Conservation (phyloP, 2,797 vertebrate genomes). For the Rhabdophis nuchalis region DNA sequence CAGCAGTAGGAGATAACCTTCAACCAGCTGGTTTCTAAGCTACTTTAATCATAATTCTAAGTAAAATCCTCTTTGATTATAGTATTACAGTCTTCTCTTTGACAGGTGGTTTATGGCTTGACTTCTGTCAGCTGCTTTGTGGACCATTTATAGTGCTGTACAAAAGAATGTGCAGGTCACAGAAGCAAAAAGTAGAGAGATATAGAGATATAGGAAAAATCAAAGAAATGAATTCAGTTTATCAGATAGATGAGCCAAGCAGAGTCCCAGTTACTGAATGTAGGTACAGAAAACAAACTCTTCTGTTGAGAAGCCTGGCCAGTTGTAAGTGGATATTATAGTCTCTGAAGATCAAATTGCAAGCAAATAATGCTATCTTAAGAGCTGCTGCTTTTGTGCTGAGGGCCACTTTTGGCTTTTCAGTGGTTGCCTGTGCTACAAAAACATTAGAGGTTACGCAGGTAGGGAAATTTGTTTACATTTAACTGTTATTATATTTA, state of each 20-base stretch:
- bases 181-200: accelerated
- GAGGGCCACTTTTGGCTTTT: not conserved
- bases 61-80: conserved; percentile 58
- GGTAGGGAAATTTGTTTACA: not conserved
- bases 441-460: not conserved
- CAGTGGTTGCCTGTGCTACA: not conserved
- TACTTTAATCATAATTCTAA: conserved; percentile 52
- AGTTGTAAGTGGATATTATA: not conserved
- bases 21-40: conserved; percentile 53
- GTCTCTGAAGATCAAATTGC: not conserved
- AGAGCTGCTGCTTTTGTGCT: not conserved
- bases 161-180: conserved; percentile 15
- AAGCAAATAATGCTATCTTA: not conserved
- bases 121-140: conserved; percentile 27
- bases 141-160: conserved; percentile 33
- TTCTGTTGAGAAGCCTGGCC: not conserved
- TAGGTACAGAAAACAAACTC: not conserved
- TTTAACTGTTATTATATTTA: not conserved
- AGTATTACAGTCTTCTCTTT: conserved; percentile 35
- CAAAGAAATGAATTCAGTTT: conserved; percentile 27
- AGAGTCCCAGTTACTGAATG: not conserved
- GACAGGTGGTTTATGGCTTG: conserved; percentile 51
- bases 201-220: conserved; percentile 34
- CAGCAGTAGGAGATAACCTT: conserved; percentile 41
- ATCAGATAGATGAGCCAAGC: conserved; percentile 2